Base-by-base conservation (phyloP, 1,140 invertebrate species). In the Zelostemma sp. region DNA sequence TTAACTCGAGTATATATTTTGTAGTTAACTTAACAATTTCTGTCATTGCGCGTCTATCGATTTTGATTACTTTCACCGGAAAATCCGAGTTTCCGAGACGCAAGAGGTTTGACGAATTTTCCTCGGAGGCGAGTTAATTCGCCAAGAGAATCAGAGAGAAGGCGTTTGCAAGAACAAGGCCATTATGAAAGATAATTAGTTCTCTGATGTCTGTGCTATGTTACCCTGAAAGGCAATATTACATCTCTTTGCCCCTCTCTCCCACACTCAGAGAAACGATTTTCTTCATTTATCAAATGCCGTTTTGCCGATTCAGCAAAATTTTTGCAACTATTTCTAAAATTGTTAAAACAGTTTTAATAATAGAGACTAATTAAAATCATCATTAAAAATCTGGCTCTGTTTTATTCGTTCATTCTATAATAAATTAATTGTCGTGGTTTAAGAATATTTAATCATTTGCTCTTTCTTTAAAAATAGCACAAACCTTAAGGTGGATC, bases 181-280 rank as follows among this genome's bases (percentile, higher is more conserved):
- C 67, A 72, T 76, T 74, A 72, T 65, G 69, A 21, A 69, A 74
- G 72, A 56, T 72, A 75, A 76, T 75, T 78, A 78, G 73, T 72
- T 71, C 67, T 67, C 60, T 67, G 68, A 53, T 62, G 71, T 68
- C 72, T 66, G 69, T 63, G 54, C 73, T 72, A 58, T 73, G 68
- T 73, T 72, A 43, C 58, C 60, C 64, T 64, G 62, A 74, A 72
- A 73, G 48, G 55, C 59, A 76, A 77, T 78, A 76, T 73, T 68
- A 53, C 71, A 63, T 70, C 67, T 74, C 46, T 49, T 41, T 41
- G 21, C 25, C 45, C 55, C 54, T 61, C 48, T 38, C 55, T 53
- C 49, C 70, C n/a, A n/a, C n/a, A n/a, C n/a, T n/a, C n/a, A 63
- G 59, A 51, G 65, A 76, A 79, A 77, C 77, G 77, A 79, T 79